Percentiles rank a stretch among this genome's conserved stretches.
Conservation (phyloP, 2,888 invertebrate genomes). For the Microplitis deprimator region DNA sequence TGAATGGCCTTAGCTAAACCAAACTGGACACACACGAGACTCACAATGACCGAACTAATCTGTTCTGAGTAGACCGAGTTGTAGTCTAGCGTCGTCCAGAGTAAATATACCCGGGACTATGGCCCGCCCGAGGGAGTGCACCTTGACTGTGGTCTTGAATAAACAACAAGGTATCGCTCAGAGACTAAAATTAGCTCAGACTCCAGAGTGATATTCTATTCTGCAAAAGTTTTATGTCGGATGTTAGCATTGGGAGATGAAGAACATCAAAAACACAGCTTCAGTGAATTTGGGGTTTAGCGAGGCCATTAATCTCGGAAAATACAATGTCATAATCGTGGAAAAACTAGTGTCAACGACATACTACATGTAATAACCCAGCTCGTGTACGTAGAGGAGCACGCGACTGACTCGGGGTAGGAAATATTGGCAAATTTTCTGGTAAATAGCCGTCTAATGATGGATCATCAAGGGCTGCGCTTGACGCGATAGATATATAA, state of each 20-base stretch:
- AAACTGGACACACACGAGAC: background rate
- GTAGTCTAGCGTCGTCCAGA: slow-evolving; percentile 23
- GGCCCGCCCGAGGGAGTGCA: slow-evolving; percentile 16
- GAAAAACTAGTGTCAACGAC: slow-evolving; percentile 17
- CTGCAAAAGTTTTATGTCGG: slow-evolving; percentile 5
- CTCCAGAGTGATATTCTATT: background rate
- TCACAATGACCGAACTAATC: slow-evolving; percentile 67
- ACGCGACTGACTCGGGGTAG: background rate
- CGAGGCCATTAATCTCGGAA: slow-evolving; percentile 14
- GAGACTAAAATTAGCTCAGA: background rate
- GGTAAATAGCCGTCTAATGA: slow-evolving; percentile 68
- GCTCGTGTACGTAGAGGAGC: background rate
- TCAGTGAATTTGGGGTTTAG: background rate
- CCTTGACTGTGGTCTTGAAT: slow-evolving; percentile 17
- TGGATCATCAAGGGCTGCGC: slow-evolving; percentile 69
- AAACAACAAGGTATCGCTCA: slow-evolving; percentile 6
- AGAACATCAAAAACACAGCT: background rate
- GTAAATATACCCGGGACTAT: slow-evolving; percentile 32
- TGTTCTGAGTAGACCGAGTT: slow-evolving; percentile 50
- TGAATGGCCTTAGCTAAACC: background rate
- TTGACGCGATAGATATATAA: slow-evolving; percentile 67
- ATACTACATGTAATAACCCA: background rate
- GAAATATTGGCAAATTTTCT: slow-evolving; percentile 67
- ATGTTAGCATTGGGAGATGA: background rate
- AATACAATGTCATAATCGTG: slow-evolving; percentile 7